These are phyloP conservation scores for Vulpes vulpes DNA, from an alignment of 2,113 vertebrate genomes.

Conservation along the genomic window DNA sequence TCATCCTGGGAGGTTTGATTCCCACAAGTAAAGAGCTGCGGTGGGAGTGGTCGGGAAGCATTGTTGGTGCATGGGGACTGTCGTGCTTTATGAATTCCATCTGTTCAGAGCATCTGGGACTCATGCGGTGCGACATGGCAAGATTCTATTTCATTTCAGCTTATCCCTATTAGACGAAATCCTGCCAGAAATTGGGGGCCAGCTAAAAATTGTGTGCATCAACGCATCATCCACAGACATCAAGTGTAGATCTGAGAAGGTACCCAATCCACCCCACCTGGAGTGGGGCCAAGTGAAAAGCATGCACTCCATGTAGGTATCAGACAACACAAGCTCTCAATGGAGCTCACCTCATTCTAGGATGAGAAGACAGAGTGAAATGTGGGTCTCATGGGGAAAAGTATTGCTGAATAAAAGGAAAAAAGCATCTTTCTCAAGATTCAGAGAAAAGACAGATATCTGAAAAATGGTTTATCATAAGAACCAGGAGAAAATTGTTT, in stretches of 20 bases:
- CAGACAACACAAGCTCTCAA: neutral
- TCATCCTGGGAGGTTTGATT: slow-evolving; percentile 77
- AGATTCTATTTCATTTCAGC: neutral
- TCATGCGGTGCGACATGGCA: neutral
- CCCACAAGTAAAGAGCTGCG: slow-evolving; percentile 47
- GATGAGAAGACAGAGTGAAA: neutral
- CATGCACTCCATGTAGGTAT: neutral
- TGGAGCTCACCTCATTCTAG: neutral
- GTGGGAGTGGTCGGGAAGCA: slow-evolving; percentile 52
- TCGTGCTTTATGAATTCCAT: slow-evolving; percentile 61
- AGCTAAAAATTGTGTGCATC: neutral
- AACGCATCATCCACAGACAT: neutral
- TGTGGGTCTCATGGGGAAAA: neutral
- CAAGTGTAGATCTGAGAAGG: neutral
- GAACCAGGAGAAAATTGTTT: neutral
- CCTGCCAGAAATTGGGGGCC: slow-evolving; percentile 9
- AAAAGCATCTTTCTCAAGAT: neutral
- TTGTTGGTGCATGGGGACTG: neutral
- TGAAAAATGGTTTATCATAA: neutral
- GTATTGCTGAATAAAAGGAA: neutral
- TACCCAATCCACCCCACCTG: neutral
- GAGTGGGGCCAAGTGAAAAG: neutral
- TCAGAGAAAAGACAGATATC: neutral
- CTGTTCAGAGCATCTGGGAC: slow-evolving; percentile 37
- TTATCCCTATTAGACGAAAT: neutral